Conservation (phyloP, 2,888 invertebrate species). For the Eristalis pertinax region DNA sequence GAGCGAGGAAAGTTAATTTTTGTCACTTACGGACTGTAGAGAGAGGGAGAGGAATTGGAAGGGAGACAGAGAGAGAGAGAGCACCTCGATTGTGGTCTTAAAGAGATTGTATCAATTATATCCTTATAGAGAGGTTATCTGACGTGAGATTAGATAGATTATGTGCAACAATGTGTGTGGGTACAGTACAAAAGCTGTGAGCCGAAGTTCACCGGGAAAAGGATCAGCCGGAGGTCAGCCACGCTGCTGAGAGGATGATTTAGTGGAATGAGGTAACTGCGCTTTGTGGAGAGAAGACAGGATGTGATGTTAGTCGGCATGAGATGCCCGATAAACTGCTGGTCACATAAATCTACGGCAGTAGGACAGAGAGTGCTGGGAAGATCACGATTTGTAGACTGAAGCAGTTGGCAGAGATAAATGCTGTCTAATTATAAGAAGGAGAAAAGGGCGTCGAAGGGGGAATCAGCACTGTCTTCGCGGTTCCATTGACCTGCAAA, state of each 20-base stretch:
- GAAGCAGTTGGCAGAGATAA: neutral
- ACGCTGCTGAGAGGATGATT: conserved; percentile 21
- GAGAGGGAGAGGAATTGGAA: neutral
- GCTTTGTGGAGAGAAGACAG: conserved; percentile 4
- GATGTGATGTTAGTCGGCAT: neutral
- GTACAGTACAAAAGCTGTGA: neutral
- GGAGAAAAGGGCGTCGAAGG: no score
- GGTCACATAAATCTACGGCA: conserved; percentile 11
- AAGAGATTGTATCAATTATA: conserved; percentile 20
- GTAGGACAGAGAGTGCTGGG: conserved; percentile 1
- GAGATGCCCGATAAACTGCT: conserved; percentile 4
- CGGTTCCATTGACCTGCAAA: no score
- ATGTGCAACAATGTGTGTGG: conserved; percentile 31
- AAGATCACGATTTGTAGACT: conserved; percentile 19
- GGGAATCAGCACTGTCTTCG: no score
- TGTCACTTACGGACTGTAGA: conserved; percentile 26
- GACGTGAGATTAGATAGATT: conserved; percentile 39
- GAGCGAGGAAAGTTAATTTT: conserved; percentile 53
- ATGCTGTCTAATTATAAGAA: neutral
- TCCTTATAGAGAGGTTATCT: conserved; percentile 54
- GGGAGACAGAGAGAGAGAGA: no score
- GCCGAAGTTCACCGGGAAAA: neutral
- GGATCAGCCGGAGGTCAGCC: conserved; percentile 19
- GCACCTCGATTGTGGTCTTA: no score
- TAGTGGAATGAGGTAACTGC: conserved; percentile 4